Base-by-base conservation (phyloP, 92 coral and sea anemone species). In the Epizoanthus ramosus region DNA sequence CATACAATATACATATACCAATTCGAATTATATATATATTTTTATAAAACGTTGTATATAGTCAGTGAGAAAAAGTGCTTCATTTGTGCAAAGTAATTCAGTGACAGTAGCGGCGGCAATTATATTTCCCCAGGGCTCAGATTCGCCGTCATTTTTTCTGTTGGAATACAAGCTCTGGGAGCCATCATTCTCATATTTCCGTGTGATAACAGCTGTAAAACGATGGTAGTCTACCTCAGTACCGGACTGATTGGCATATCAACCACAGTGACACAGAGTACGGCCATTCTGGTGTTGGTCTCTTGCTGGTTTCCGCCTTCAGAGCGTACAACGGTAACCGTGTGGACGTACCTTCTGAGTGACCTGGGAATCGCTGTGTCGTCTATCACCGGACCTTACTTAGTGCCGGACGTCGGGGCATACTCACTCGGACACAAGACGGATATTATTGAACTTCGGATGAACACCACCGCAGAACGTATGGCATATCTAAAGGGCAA, bases 301-400 rank as follows among this genome's bases (percentile, higher is more conserved):
- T 92, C 98, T 54, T 86, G 95, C 12, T 95, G 98, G 98, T 95
- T 95, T 74, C 98, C 98, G 24, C 94, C 95, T 8, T 83, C 90
- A 47, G 93, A 95, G 83, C 90, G 98, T 17, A 95, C 94, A 87
- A 90, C 95, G 9, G 88, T 97, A 61, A 95, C 98, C 14, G 97
- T 97, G 12, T 87, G 88, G 69, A 92, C 95, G 8, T 87, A 93
- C 9, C 66, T 93, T 54, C 91, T 88, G 16, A 81, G 92, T 23
- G 94, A 93, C 69, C 73, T 91, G 2, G 98, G 98, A 8, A 85
- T 95, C 2, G 98, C 98, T 7, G 63, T 85, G 23, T 90, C 95
- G 35, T 93, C 91, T 45, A 45, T 95, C 43, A 86, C 84, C 17
- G 97, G 95, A 0, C 97, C 97, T 56, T 87, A 90, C 68, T 69